phyloP scores from a whole-genome alignment of 1,140 invertebrate genomes.

The Paramacrobiotus metropolitanus region DNA sequence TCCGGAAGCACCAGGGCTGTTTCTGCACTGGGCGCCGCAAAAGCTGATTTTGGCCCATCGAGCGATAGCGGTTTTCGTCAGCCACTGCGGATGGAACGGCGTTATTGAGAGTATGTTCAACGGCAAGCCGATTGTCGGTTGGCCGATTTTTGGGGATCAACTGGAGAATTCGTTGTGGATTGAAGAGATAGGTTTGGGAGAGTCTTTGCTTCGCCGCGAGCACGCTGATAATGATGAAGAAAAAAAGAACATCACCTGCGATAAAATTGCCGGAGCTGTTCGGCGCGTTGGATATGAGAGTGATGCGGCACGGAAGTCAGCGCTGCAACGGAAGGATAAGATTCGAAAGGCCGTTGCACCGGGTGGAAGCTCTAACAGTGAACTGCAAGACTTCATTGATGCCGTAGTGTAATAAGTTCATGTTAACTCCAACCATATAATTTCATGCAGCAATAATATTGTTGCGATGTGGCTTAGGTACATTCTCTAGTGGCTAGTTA shows the following conservation, averaged over 20 bases:
- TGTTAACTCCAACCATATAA: too few relatives aligned
- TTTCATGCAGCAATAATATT: too few relatives aligned
- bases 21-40: neutral
- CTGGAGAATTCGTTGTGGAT: neutral
- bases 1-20: neutral
- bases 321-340: neutral
- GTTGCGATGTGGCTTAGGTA: too few relatives aligned
- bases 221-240: neutral
- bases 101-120: neutral
- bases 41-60: neutral
- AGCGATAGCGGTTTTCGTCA: neutral
- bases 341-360: neutral
- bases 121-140: neutral
- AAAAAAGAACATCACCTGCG: neutral
- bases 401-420: too few relatives aligned
- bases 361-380: neutral
- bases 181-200: too few relatives aligned
- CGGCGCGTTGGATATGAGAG: neutral
- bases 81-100: constrained; percentile 5
- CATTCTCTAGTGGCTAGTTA: too few relatives aligned
- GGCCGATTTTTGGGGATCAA: neutral
- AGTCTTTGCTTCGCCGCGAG: too few relatives aligned
- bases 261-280: neutral
- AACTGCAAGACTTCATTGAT: too few relatives aligned
- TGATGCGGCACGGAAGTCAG: neutral